Evolutionary conservation across 2,113 vertebrate species (phyloP), one percentile per base, ranked within the genome.

Genomic region (Neomonachus schauinslandi): DNA sequence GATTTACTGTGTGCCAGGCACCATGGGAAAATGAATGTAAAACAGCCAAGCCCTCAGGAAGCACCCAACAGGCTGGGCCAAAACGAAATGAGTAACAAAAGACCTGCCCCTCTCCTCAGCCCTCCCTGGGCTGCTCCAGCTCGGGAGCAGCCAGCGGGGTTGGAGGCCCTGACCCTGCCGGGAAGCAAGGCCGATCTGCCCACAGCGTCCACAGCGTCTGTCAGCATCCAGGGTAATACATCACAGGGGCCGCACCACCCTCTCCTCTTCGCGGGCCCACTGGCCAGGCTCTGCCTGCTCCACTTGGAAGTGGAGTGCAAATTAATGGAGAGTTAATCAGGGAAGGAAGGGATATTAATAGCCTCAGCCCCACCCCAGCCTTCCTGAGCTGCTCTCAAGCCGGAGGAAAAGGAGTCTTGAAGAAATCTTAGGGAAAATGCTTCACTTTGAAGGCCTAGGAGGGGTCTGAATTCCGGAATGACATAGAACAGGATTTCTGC

Each of bases 261-360:
- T 86, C 71, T 94, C 91, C 95, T 97, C 95, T 36, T 97, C 96
- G 94, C 19, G 26, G 97, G 95, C 96, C 98, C 96, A 61, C 98
- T 89, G 93, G 98, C 98, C 97, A 89, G 67, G 95, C 94, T 98
- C 98, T 1, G 12, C 97, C 95, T 85, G 97, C 96, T 98, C 98
- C 16, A 97, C 98, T 98, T 98, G 98, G 97, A 98, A 98, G 96
- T 0, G 0, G 92, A 59, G 91, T 24, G 42, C 96, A 98, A 99
- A 99, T 99, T 99, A 99, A 99, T 98, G 98, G 98, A 98, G 97
- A 93, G 76, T 97, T 98, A 98, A 99, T 99, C 98, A 98, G 98
- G 98, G 95, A 97, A 98, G 98, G 97, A 98, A 98, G 97, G 92
- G 97, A 96, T 99, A 99, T 98, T 99, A 99, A 99, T 99, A 99